Conservation (phyloP, 2,797 vertebrate species). For the Aulostomus chinensis region DNA sequence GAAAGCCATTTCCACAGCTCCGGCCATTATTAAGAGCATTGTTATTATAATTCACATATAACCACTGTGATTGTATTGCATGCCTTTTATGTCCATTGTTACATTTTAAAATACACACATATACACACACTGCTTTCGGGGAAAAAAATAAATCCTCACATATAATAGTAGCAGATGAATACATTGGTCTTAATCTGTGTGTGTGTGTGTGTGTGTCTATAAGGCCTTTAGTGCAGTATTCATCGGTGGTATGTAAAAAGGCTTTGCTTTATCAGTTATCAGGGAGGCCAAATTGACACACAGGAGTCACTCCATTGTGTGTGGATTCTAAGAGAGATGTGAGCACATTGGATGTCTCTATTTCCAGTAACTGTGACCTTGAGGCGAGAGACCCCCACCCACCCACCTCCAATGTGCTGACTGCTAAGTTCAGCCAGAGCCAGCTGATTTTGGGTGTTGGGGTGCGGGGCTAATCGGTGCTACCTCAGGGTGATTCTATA, state of each 20-base stretch:
- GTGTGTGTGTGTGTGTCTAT: slow-evolving; percentile 35
- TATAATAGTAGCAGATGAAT: slow-evolving; percentile 73
- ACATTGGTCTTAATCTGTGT: slow-evolving; percentile 67
- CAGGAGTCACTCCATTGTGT: slow-evolving; percentile 75
- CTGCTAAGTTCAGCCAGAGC: slow-evolving; percentile 58
- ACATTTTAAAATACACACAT: slow-evolving; percentile 54
- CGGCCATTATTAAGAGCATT: slow-evolving; percentile 60
- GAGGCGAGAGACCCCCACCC: slow-evolving; percentile 50
- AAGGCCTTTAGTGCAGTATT: slow-evolving; percentile 62
- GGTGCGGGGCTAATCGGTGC: slow-evolving; percentile 38
- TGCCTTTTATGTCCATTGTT: slow-evolving; percentile 70
- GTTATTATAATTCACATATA: slow-evolving; percentile 68
- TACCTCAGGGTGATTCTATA: slow-evolving; percentile 55
- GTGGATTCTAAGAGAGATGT: slow-evolving; percentile 74
- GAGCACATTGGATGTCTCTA: slow-evolving; percentile 75
- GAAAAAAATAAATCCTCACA: slow-evolving; percentile 65
- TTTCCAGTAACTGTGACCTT: slow-evolving; percentile 79
- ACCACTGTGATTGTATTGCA: slow-evolving; percentile 54
- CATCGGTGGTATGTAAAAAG: slow-evolving; percentile 73
- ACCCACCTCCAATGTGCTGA: slow-evolving; percentile 66
- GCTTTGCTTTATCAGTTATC: slow-evolving; percentile 67
- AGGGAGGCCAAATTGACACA: slow-evolving; percentile 73
- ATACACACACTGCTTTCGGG: slow-evolving; percentile 46
- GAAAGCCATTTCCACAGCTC: slow-evolving; percentile 58
- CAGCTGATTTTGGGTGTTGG: slow-evolving; percentile 57